These are phyloP conservation scores for Chymomyza amoena DNA, from an alignment of 2,888 invertebrate species.

Conservation along the genomic window DNA sequence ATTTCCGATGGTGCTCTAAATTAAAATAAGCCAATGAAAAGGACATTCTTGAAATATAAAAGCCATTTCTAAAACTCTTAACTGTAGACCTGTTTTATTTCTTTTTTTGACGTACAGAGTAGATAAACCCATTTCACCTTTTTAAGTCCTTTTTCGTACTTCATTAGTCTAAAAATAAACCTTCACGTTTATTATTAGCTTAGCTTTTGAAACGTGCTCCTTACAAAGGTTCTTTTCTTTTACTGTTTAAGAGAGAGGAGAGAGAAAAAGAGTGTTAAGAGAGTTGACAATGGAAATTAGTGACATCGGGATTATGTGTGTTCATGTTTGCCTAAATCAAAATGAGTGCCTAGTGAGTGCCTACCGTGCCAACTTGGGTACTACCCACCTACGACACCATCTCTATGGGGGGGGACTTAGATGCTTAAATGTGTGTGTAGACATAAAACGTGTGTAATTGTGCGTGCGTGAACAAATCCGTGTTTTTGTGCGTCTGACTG, in stretches of 20 bases:
- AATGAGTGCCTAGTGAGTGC: constrained; percentile 40
- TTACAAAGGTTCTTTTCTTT: too few species aligned
- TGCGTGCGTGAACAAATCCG: constrained; percentile 69
- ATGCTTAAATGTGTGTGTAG: constrained; percentile 11
- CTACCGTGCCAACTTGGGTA: not conserved
- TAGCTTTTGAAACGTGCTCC: too few species aligned
- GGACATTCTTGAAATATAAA: too few species aligned
- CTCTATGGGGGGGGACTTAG: not conserved
- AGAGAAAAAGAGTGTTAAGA: not conserved
- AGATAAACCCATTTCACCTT: too few species aligned
- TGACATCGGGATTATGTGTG: constrained; percentile 67
- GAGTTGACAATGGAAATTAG: constrained; percentile 41
- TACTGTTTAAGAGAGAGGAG: not conserved
- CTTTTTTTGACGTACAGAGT: too few species aligned
- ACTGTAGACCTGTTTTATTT: too few species aligned
- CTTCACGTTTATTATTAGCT: too few species aligned
- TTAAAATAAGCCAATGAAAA: too few species aligned
- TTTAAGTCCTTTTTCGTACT: too few species aligned
- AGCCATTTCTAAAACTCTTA: too few species aligned
- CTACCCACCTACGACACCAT: not conserved
- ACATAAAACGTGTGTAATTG: constrained; percentile 66
- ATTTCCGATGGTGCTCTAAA: too few species aligned
- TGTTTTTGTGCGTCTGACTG: constrained; percentile 26
- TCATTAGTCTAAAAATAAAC: too few species aligned
- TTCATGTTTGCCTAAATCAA: constrained; percentile 37